Evolutionary conservation across 1,140 invertebrate species (phyloP).

Genomic region (Whitmania pigra): DNA sequence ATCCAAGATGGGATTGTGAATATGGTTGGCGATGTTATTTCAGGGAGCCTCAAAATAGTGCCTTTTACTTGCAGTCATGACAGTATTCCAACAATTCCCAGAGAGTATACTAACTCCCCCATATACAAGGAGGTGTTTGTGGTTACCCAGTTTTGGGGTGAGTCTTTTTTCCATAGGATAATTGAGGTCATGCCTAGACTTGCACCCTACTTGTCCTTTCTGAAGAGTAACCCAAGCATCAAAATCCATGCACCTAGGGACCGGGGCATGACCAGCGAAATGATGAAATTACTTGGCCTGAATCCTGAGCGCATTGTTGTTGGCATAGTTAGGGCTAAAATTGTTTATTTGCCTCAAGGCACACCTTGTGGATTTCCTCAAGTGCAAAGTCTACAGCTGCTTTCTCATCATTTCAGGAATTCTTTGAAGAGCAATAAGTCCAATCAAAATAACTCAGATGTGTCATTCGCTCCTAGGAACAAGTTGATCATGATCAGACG

Average conservation of each 20-base stretch:
- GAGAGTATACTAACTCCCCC: slow-evolving; percentile 7
- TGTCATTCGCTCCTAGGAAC: neutral
- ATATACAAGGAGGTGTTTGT: slow-evolving; percentile 24
- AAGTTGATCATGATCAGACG: slow-evolving; percentile 16
- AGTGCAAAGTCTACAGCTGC: slow-evolving; percentile 18
- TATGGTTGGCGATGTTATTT: slow-evolving; percentile 20
- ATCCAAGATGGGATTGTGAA: slow-evolving; percentile 21
- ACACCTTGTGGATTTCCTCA: slow-evolving; percentile 19
- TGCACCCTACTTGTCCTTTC: slow-evolving; percentile 22
- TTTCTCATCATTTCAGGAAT: slow-evolving; percentile 14
- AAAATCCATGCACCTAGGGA: slow-evolving; percentile 20
- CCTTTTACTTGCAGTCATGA: slow-evolving; percentile 24
- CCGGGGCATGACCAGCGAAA: neutral
- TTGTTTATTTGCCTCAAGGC: slow-evolving; percentile 10
- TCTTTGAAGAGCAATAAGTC: neutral
- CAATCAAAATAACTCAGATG: neutral
- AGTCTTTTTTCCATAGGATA: slow-evolving; percentile 21
- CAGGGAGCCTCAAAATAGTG: slow-evolving; percentile 19
- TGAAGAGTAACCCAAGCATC: slow-evolving; percentile 13
- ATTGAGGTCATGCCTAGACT: slow-evolving; percentile 23
- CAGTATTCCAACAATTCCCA: slow-evolving; percentile 18
- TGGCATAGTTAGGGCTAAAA: slow-evolving; percentile 10
- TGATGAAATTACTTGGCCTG: slow-evolving; percentile 15
- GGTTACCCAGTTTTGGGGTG: slow-evolving; percentile 23
- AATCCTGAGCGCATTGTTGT: slow-evolving; percentile 6